Base-by-base conservation (phyloP, 2,888 invertebrate genomes). In the Dyspetes luteomarginatus region DNA sequence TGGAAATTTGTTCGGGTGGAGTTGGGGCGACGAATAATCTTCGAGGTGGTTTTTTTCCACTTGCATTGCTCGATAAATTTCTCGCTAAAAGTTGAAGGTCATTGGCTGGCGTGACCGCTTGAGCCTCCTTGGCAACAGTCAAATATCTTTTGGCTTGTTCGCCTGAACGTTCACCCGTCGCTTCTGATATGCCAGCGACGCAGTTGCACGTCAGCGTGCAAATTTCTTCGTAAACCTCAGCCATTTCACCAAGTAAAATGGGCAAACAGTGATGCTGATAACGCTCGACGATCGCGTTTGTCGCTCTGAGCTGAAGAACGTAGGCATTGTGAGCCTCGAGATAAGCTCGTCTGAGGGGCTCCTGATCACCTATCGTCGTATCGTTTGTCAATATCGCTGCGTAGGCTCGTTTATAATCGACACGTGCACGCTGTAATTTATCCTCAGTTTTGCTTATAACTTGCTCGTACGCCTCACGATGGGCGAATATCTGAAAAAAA, bases 311-410 rank as follows among this genome's bases (percentile, higher is more conserved):
- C 90, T 98, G 98, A 87, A 98, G 97, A 82, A 98, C 96, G 93
- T 98, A 98, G 83, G 96, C 96, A 93, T 98, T 98, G 93, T 98
- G 98, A 12, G 97, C 95, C 91, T 98, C 97, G 91, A 97, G 96
- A 92, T 98, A 98, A 73, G 95, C 95, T 26, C 90, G 90, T 76
- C 95, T 95, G 85, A 96, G 92, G 71, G 94, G 94, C 50, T 95
- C 94, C 74, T 95, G 95, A 36, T 71, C 82, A 65, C 93, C 88
- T 15, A 91, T 89, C 15, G 65, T 52, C 50, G 82, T 75, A 24
- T 92, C 92, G 85, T 94, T 96, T 86, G 94, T 95, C 91, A 97
- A 94, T 92, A 97, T 96, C 84, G 94, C 94, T 88, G 96, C 93
- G 92, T 97, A 98, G 60, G 97, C 96, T 78, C 95, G 95, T 89